Base-by-base conservation (phyloP, 2,888 invertebrate genomes). In the Scotopteryx bipunctaria region DNA sequence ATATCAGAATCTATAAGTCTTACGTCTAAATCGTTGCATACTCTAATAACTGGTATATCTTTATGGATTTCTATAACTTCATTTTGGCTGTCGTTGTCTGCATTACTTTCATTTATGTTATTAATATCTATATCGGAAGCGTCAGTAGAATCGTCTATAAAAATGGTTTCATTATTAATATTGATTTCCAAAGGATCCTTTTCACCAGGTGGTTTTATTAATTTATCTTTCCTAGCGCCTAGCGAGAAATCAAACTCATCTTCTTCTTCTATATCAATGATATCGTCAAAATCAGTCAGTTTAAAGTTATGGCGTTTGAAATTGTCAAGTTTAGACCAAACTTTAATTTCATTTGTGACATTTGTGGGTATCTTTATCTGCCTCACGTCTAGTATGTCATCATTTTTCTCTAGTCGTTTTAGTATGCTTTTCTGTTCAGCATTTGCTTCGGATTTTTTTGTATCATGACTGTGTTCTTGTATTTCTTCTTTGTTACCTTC, bases 291-390 rank as follows among this genome's bases (percentile, higher is more conserved):
- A 35, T 46, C 31, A 4, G 27, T 3, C 0, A 15, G 41, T 25
- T 42, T 46, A 5, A 42, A 46, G 14, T 36, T 44, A 17, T 48
- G 54, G n/a, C 29, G 11, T 25, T 54, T 40, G 8, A 48, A 25
- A 27, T 35, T 54, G 42, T 43, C 57, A 14, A 35, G n/a, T 49
- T 16, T 57, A 27, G 37, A 60, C 48, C 35, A 32, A 33, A 31
- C 14, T 40, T 44, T 55, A 16, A 49, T 11, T 37, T 44, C 42
- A 41, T 57, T 57, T 29, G 5, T 17, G 5, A n/a, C 5, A 31
- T 50, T 43, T 15, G 55, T 43, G 21, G 55, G 50, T 50, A 33
- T 11, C 36, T 54, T 29, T 36, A 44, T 32, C 23, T 56, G 31
- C 41, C 40, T 54, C 2, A 49, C 44, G 33, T 54, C 48, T 31